A percentile compares a stretch with the other conserved stretches of the same genome.
Conservation (phyloP, 2,888 invertebrate species). For the Spilarctia lutea region DNA sequence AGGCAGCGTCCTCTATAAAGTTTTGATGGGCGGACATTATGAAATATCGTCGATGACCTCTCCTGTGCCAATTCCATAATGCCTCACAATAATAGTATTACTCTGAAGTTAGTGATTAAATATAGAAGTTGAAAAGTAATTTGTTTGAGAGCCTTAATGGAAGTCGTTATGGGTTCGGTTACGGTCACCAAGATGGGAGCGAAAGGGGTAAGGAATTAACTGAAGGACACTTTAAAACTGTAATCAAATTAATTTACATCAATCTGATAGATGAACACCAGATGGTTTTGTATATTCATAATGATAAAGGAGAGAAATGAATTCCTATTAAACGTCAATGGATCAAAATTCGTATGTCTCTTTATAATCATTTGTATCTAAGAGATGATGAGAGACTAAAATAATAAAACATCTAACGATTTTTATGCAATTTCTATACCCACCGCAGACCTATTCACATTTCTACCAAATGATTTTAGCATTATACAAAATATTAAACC, state of each 20-base stretch:
- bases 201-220: slow-evolving; percentile 8
- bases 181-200: slow-evolving; percentile 25
- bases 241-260: not conserved
- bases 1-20: slow-evolving; percentile 64
- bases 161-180: slow-evolving; percentile 26
- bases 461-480: not conserved
- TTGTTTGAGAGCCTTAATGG: slow-evolving; percentile 43
- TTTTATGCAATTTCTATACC: not conserved
- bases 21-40: slow-evolving; percentile 70
- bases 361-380: too few species aligned
- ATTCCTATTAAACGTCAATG: not conserved
- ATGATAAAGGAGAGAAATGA: not conserved
- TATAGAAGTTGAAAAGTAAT: slow-evolving; percentile 48
- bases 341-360: too few species aligned
- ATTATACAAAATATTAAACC: not conserved
- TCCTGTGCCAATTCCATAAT: slow-evolving; percentile 54
- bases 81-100: slow-evolving; percentile 53
- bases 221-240: slow-evolving; percentile 9
- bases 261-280: not conserved
- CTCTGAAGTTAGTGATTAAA: slow-evolving; percentile 48
- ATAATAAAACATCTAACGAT: not conserved
- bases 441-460: not conserved
- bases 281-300: not conserved
- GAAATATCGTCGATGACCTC: slow-evolving; percentile 54
- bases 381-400: too few species aligned